Conservation (phyloP, 1,140 invertebrate genomes). For the Calosoma granatense region DNA sequence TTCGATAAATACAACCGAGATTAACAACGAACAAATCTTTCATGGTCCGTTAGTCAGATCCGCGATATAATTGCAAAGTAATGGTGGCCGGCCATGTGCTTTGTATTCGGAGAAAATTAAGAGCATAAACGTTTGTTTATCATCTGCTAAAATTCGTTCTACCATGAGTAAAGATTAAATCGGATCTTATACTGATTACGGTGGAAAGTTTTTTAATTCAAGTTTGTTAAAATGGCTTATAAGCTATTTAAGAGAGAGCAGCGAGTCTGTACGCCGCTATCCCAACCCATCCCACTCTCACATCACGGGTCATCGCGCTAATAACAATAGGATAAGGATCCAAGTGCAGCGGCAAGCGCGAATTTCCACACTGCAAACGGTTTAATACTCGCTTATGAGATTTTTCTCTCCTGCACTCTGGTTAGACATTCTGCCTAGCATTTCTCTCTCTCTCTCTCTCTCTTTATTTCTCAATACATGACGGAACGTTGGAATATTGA, state of each 20-base stretch:
- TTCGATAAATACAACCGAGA: too few relatives aligned
- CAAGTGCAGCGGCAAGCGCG: background rate
- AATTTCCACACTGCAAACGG: background rate
- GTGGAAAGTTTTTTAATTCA: slow-evolving; percentile 1
- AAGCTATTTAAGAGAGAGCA: background rate
- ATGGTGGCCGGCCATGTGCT: background rate
- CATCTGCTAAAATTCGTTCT: background rate
- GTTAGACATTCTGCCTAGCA: too few relatives aligned
- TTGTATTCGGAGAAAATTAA: background rate
- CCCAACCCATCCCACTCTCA: background rate
- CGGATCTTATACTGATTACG: background rate
- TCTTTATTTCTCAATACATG: too few relatives aligned
- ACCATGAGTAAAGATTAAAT: background rate
- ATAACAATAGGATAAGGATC: slow-evolving; percentile 7
- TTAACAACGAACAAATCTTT: too few relatives aligned
- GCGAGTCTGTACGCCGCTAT: background rate
- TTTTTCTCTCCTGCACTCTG: too few relatives aligned
- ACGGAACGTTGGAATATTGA: too few relatives aligned
- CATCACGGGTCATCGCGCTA: slow-evolving; percentile 2
- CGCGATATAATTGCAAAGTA: too few relatives aligned
- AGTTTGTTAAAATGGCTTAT: slow-evolving; percentile 8
- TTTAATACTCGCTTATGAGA: too few relatives aligned
- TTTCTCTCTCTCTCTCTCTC: too few relatives aligned
- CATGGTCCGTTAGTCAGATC: too few relatives aligned
- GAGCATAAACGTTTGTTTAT: background rate